A percentile compares a stretch with the other conserved stretches of the same genome.
phyloP scores from a whole-genome alignment of 2,888 invertebrate genomes.

The Automeris io region DNA sequence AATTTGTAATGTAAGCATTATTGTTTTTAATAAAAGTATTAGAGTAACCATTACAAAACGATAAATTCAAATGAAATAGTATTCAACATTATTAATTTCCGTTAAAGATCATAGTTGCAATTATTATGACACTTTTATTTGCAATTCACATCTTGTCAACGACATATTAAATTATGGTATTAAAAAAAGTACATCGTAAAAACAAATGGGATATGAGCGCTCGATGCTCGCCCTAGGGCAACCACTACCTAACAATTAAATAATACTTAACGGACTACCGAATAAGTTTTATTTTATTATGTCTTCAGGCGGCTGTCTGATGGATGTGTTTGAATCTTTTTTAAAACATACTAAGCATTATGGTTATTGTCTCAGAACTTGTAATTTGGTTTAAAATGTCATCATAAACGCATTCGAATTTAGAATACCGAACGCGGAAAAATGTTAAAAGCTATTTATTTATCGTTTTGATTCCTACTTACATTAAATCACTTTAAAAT shows the following conservation, averaged over 20 bases:
- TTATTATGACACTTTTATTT: neutral
- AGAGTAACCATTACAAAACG: neutral
- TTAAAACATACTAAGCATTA: constrained; percentile 40
- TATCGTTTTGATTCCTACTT: neutral
- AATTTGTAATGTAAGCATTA: constrained; percentile 5
- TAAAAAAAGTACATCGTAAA: constrained; percentile 24
- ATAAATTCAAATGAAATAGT: neutral
- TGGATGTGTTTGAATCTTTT: constrained; percentile 44
- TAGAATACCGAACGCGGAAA: constrained; percentile 1
- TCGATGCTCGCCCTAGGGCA: constrained; percentile 43
- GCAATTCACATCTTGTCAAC: constrained; percentile 19
- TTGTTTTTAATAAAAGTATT: constrained; percentile 1
- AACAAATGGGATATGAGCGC: constrained; percentile 32
- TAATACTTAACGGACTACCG: constrained; percentile 70
- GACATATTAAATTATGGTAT: constrained; percentile 31
- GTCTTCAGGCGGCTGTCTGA: constrained; percentile 60
- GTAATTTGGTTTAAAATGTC: constrained; percentile 16
- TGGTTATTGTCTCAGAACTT: constrained; percentile 22
- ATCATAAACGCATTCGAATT: constrained; percentile 10
- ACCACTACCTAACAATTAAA: constrained; percentile 68
- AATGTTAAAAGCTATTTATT: neutral
- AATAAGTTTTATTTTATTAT: constrained; percentile 64
- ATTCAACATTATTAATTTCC: no score
- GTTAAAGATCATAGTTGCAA: neutral
- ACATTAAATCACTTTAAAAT: neutral